Evolutionary conservation across 2,888 invertebrate genomes (phyloP).

Genomic region (Biston stratarius): DNA sequence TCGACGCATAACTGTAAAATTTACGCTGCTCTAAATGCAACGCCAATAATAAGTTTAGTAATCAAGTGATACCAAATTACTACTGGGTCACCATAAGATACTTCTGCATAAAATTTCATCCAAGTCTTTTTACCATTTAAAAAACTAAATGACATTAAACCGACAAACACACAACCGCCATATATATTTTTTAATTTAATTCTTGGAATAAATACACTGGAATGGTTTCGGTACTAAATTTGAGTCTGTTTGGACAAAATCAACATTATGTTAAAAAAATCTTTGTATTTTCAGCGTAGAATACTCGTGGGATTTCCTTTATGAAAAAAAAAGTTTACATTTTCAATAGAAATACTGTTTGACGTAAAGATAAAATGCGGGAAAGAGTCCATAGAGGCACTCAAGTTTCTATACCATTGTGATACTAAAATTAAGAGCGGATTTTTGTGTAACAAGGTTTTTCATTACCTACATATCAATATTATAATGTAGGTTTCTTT

Average conservation of each 20-base stretch:
- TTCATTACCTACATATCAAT: neutral
- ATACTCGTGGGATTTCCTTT: conserved; percentile 20
- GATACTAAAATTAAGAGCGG: conserved; percentile 7
- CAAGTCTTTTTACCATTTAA: no score
- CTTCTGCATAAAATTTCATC: no score
- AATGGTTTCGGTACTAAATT: conserved; percentile 2
- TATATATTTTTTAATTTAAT: no score
- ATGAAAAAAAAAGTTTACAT: conserved; percentile 21
- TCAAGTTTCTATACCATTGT: conserved; percentile 11
- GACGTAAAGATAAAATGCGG: conserved; percentile 13
- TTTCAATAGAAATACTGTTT: conserved; percentile 19
- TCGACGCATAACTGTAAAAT: no score
- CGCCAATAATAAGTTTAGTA: no score
- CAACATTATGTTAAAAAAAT: conserved; percentile 1
- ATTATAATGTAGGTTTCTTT: no score
- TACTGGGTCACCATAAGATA: no score
- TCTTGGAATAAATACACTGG: neutral
- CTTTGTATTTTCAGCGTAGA: conserved; percentile 21
- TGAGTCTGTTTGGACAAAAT: neutral
- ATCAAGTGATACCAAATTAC: no score
- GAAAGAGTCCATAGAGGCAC: conserved; percentile 15
- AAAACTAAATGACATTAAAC: no score
- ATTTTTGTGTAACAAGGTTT: conserved; percentile 10
- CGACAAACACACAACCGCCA: no score
- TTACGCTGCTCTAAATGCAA: no score